phyloP scores from a whole-genome alignment of 2,888 invertebrate species.

The Salpingus planirostris region DNA sequence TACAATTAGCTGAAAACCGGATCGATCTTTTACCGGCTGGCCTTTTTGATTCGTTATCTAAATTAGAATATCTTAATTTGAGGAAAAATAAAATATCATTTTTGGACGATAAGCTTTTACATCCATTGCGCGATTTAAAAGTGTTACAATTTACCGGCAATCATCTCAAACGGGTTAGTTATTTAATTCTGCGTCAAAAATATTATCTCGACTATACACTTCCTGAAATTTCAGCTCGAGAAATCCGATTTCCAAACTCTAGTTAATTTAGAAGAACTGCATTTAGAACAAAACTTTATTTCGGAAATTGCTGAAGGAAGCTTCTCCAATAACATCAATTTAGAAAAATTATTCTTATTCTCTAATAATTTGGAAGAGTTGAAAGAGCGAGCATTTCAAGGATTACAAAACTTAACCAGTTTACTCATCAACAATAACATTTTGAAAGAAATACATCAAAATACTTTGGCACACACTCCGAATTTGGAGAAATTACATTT shows the following conservation, averaged over 20 bases:
- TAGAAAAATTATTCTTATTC: constrained; percentile 61
- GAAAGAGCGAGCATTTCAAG: constrained; percentile 51
- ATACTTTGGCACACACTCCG: constrained; percentile 53
- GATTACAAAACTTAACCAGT: constrained; percentile 55
- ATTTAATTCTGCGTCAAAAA: too few relatives aligned
- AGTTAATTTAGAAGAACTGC: constrained; percentile 51
- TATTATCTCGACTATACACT: too few relatives aligned
- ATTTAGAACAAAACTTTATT: constrained; percentile 61
- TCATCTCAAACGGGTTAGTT: constrained; percentile 32
- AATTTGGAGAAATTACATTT: constrained; percentile 65
- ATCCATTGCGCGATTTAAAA: constrained; percentile 44
- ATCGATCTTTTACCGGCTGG: constrained; percentile 50
- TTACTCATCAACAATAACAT: constrained; percentile 65
- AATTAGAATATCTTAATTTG: constrained; percentile 47
- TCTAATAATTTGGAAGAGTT: constrained; percentile 59
- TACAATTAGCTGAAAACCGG: constrained; percentile 63
- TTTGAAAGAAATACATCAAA: constrained; percentile 53
- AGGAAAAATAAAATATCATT: constrained; percentile 48
- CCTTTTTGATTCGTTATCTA: constrained; percentile 46
- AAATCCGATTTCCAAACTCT: constrained; percentile 45
- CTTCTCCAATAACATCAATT: constrained; percentile 48
- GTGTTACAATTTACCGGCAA: constrained; percentile 50
- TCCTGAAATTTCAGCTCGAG: constrained; percentile 7
- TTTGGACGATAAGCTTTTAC: constrained; percentile 44
- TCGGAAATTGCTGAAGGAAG: constrained; percentile 47